These are phyloP conservation scores for Clupea harengus DNA, from an alignment of 2,113 vertebrate species.

Conservation along the genomic window DNA sequence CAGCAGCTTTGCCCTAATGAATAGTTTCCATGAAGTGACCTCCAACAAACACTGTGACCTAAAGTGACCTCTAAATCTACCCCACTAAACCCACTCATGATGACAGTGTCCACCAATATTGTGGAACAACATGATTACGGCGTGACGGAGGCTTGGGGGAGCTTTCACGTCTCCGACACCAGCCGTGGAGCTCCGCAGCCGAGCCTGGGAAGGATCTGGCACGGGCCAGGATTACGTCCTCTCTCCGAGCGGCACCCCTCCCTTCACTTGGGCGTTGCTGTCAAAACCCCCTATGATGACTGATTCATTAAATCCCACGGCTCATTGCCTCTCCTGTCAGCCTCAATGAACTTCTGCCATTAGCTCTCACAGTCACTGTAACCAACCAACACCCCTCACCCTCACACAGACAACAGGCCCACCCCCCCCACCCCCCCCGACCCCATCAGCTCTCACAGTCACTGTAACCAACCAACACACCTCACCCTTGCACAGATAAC, in stretches of 20 bases:
- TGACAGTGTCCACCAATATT: background rate
- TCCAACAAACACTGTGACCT: background rate
- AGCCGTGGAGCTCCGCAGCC: background rate
- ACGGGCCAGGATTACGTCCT: background rate
- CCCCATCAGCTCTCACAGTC: background rate
- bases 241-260: background rate
- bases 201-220: background rate
- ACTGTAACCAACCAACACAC: no score
- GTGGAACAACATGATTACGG: background rate
- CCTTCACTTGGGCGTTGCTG: background rate
- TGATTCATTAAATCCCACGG: conserved; percentile 6
- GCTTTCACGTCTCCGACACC: background rate
- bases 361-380: background rate
- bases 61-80: background rate
- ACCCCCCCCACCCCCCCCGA: no score
- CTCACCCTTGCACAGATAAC: no score
- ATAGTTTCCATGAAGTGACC: background rate
- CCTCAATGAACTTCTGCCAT: background rate
- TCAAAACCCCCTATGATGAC: background rate
- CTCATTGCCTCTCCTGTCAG: background rate
- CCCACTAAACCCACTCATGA: background rate
- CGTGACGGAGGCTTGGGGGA: background rate
- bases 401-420: background rate
- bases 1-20: background rate
- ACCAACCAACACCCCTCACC: background rate